Evolutionary conservation across 1,140 invertebrate species (phyloP).

Genomic region (Procambarus clarkii): DNA sequence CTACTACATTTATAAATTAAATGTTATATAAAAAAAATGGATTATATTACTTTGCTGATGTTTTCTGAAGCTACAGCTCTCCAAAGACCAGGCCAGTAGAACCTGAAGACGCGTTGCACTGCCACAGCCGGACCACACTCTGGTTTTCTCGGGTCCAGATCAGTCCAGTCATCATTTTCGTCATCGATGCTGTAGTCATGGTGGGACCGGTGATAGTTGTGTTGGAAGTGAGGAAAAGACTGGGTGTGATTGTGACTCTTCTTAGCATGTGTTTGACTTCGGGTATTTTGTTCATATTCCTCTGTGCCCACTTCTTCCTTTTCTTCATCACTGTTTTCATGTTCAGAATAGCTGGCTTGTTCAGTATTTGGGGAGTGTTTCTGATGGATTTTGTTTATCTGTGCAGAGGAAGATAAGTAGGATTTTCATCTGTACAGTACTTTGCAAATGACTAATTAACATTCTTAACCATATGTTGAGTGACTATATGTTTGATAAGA

Average conservation of each 20-base stretch:
- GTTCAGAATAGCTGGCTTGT: no score
- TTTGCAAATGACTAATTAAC: no score
- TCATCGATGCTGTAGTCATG: background rate
- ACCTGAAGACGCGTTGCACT: constrained; percentile 45
- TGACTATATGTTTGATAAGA: no score
- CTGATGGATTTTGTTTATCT: background rate
- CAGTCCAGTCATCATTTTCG: background rate
- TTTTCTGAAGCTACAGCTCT: constrained; percentile 35
- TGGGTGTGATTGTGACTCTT: background rate
- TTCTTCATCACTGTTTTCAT: no score
- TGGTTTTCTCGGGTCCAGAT: background rate
- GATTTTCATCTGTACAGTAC: no score
- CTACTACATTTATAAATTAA: no score
- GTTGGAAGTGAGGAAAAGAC: background rate
- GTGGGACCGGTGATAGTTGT: background rate
- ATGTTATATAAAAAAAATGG: no score
- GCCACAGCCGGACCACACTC: constrained; percentile 21
- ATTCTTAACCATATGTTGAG: no score
- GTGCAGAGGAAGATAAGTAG: background rate
- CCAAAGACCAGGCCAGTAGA: constrained; percentile 62
- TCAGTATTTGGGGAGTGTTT: background rate
- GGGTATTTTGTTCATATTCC: background rate
- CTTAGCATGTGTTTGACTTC: background rate
- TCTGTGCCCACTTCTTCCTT: background rate
- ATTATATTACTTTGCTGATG: constrained; percentile 31